Base-by-base conservation (phyloP, 2,888 invertebrate genomes). In the Cephus pygmeus region DNA sequence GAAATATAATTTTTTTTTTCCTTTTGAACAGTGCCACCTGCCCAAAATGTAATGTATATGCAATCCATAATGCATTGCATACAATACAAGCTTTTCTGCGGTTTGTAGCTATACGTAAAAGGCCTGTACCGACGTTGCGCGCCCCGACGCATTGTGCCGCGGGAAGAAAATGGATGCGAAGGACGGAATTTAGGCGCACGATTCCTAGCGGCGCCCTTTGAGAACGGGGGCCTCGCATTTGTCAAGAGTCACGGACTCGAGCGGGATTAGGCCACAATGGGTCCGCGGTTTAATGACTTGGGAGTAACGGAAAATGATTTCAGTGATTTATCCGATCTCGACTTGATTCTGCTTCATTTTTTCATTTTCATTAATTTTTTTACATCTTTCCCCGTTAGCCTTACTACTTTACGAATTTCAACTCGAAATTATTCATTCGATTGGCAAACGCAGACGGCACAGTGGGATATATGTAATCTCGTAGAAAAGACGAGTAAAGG, bases 21-120 rank as follows among this genome's bases (percentile, higher is more conserved):
- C 81, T 76, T 78, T 79, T 77, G 81, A 82, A 85, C 84, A 86
- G 87, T 85, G 83, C 81, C 84, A 87, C 87, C 85, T 87, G 86
- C 80, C 77, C 23, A 23, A 56, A 56, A 23, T 56, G 56, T 23
- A 56, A 56, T 56, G 56, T 23, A 56, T 56, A 56, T 23, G 15
- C 56, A 56, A 56, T 56, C 56, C 56, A 56, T 56, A 56, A 56
- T 56, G 23, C 56, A 56, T 56, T 23, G 15, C 9, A 56, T 31
- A 71, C 71, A 71, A 71, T 71, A 34, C 71, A n/a, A 34, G 36
- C 77, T 75, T 69, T 73, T 80, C 79, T 81, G 83, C 80, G 82
- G 81, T 84, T 82, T 82, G 79, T 71, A 75, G 33, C 68, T 69
- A 69, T 34, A 56, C 31, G 73, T 23, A 76, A 56, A 73, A 75